Conservation (phyloP, 2,888 invertebrate species). For the Torymus auratus region DNA sequence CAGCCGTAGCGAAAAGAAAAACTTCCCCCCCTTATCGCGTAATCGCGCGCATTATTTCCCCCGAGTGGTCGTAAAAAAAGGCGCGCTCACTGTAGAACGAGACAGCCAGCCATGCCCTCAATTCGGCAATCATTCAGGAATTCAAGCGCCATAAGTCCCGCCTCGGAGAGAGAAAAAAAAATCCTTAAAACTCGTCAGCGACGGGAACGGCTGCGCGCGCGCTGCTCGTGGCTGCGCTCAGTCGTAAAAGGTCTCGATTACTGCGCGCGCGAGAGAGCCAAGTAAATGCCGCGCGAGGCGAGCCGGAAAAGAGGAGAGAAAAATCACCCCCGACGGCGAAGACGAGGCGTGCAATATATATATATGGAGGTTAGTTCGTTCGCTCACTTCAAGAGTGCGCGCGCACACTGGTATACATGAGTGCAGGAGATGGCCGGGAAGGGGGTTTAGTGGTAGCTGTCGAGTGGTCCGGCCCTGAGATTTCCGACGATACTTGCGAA, state of each 20-base stretch:
- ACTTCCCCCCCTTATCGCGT: slow-evolving; percentile 25
- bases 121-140: slow-evolving; percentile 45
- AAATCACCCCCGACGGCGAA: background rate
- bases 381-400: too few relatives aligned
- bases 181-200: slow-evolving; percentile 24
- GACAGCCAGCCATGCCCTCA: background rate
- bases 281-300: too few relatives aligned
- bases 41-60: slow-evolving; percentile 28
- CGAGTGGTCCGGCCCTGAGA: too few relatives aligned
- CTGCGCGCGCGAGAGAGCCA: slow-evolving; percentile 3
- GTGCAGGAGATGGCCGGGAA: too few relatives aligned
- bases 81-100: background rate
- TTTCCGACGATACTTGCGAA: too few relatives aligned
- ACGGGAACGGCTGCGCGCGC: too few relatives aligned
- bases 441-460: too few relatives aligned
- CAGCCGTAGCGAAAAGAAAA: background rate
- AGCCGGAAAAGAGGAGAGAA: background rate
- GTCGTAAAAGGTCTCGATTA: slow-evolving; percentile 49
- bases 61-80: slow-evolving; percentile 3
- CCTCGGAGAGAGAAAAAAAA: slow-evolving; percentile 1
- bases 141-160: slow-evolving; percentile 42
- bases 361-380: too few relatives aligned
- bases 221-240: slow-evolving; percentile 14
- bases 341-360: too few relatives aligned
- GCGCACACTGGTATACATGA: too few relatives aligned